Evolutionary conservation across 2,113 vertebrate genomes (phyloP).

Genomic region (Aix galericulata): DNA sequence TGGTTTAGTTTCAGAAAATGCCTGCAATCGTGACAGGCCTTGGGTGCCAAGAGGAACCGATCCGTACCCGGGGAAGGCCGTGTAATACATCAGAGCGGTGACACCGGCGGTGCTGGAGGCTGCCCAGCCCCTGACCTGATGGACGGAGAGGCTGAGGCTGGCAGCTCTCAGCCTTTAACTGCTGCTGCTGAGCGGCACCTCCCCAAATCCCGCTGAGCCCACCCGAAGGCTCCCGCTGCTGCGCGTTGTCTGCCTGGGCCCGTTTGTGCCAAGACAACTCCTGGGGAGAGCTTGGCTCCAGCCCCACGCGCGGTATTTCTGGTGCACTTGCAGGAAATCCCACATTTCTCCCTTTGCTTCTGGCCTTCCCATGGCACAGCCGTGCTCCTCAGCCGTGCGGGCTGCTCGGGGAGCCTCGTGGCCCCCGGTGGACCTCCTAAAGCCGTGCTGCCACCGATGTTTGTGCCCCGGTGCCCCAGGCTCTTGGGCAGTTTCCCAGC

Average conservation of each 20-base stretch:
- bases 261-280: not conserved
- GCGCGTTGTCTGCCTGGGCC: not conserved
- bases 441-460: not conserved
- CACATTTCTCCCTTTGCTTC: not conserved
- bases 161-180: not conserved
- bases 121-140: not conserved
- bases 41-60: not conserved
- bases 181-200: not conserved
- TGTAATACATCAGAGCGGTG: not conserved
- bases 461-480: not conserved
- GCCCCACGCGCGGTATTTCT: not conserved
- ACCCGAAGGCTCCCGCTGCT: not conserved
- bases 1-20: not conserved
- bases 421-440: not conserved
- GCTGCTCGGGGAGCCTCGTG: not conserved
- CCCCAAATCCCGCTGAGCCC: not conserved
- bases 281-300: not conserved
- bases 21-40: not conserved
- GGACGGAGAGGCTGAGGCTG: not conserved
- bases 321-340: not conserved
- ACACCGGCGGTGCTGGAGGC: not conserved
- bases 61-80: not conserved
- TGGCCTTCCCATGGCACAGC: not conserved
- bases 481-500: not conserved
- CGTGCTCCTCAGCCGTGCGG: not conserved